phyloP scores from a whole-genome alignment of 2,797 vertebrate genomes.

The Lagorchestes hirsutus region DNA sequence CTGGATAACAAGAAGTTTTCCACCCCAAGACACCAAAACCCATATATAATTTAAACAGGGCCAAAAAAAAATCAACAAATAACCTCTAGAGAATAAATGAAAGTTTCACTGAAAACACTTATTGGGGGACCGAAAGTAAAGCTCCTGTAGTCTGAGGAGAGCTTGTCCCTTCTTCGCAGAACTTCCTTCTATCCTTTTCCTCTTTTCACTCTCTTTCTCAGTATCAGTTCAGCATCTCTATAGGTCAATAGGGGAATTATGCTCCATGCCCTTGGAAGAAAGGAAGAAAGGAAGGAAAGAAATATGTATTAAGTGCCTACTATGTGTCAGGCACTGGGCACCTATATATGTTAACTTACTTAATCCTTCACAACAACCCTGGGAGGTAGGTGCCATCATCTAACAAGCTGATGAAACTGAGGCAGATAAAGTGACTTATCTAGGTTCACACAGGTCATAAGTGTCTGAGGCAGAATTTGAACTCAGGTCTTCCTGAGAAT shows the following conservation, averaged over 20 bases:
- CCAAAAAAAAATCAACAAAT: not conserved
- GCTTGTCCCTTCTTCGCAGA: not conserved
- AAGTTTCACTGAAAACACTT: not conserved
- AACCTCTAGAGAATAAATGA: not conserved
- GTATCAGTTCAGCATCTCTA: not conserved
- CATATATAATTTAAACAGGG: not conserved
- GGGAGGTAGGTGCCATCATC: too few relatives aligned
- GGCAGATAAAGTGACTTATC: too few relatives aligned
- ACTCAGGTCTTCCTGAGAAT: too few relatives aligned
- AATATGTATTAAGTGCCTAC: not conserved
- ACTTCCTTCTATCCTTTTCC: not conserved
- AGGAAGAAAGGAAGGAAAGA: not conserved
- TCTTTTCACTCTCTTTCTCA: not conserved
- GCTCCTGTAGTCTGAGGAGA: not conserved
- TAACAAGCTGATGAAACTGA: too few relatives aligned
- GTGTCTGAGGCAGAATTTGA: too few relatives aligned
- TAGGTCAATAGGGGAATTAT: not conserved
- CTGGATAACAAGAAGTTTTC: not conserved
- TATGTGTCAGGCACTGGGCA: not conserved
- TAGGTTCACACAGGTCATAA: too few relatives aligned
- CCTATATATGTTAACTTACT: not conserved
- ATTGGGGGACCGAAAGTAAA: not conserved
- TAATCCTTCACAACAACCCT: too few relatives aligned
- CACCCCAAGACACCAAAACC: not conserved
- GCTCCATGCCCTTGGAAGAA: not conserved